Evolutionary conservation across 2,113 vertebrate species (phyloP), one percentile per base, ranked within the genome.

Genomic region (Nanger granti): DNA sequence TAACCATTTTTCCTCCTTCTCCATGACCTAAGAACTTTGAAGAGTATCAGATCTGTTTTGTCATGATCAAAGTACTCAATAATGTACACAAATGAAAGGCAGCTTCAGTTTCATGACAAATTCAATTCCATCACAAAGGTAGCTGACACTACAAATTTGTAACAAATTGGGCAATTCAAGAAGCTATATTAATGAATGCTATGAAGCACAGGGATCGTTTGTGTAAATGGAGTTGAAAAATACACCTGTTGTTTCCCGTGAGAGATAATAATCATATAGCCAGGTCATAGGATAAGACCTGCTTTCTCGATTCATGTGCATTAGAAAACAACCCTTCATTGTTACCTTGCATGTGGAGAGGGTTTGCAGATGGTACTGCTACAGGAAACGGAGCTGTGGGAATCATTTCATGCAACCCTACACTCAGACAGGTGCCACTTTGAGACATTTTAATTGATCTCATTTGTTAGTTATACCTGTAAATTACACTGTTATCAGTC

Each of bases 401-500:
- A 99, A 99, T 99, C 98, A 99, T 98, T 99, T 99, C 98, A 98
- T 99, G 99, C 98, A 99, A 99, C 99, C 98, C 96, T 99, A 99
- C 98, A 98, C 99, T 98, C 92, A 82, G 98, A 99, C 99, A 99
- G 99, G 99, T 99, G 99, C 99, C 99, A 99, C 98, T 99, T 98
- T 98, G 98, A 98, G 99, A 99, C 99, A 99, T 99, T 99, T 99
- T 99, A 99, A 99, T 99, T 99, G 99, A 99, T 99, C 99, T 99
- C 99, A 99, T 99, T 99, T 99, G 99, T 99, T 99, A 99, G 99
- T 99, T 99, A 99, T 99, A 99, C 99, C 99, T 99, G 99, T 99
- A 99, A 99, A 99, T 99, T 99, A 99, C 99, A 99, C 99, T 98
- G 98, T 99, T 99, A 99, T 99, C 99, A 98, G 99, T 95, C 98